Evolutionary conservation across 2,888 invertebrate genomes (phyloP).

Genomic region (Lysandra bellargus): DNA sequence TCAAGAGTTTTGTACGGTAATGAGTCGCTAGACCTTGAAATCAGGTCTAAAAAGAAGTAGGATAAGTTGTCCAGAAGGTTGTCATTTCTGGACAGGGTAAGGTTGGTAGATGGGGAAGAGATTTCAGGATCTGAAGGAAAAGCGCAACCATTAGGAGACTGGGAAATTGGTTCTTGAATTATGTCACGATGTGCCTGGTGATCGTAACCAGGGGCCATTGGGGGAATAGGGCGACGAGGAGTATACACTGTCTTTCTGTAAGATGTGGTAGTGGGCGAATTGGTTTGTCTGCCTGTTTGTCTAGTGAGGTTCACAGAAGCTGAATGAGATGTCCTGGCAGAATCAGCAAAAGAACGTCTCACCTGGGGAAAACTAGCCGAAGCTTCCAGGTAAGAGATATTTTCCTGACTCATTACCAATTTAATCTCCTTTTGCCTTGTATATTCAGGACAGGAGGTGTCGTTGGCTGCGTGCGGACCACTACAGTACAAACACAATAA

Average conservation of each 20-base stretch:
- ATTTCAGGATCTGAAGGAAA: no score
- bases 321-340: no score
- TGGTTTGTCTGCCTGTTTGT: neutral
- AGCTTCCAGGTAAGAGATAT: neutral
- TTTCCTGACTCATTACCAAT: neutral
- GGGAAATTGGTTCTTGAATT: no score
- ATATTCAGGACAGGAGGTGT: neutral
- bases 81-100: no score
- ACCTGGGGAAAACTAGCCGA: neutral
- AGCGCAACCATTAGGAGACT: no score
- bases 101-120: no score
- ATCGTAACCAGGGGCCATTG: neutral
- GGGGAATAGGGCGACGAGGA: neutral
- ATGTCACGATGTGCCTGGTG: neutral
- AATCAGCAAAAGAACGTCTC: conserved; percentile 11
- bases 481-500: no score
- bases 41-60: no score
- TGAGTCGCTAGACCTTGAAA: no score
- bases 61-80: no score
- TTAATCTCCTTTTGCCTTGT: neutral
- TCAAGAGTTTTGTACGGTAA: no score
- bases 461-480: neutral
- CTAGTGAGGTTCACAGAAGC: neutral
- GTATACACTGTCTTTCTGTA: neutral
- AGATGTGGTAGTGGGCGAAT: neutral